Conservation (phyloP, 2,113 vertebrate genomes). For the Rhinoptilus africanus region DNA sequence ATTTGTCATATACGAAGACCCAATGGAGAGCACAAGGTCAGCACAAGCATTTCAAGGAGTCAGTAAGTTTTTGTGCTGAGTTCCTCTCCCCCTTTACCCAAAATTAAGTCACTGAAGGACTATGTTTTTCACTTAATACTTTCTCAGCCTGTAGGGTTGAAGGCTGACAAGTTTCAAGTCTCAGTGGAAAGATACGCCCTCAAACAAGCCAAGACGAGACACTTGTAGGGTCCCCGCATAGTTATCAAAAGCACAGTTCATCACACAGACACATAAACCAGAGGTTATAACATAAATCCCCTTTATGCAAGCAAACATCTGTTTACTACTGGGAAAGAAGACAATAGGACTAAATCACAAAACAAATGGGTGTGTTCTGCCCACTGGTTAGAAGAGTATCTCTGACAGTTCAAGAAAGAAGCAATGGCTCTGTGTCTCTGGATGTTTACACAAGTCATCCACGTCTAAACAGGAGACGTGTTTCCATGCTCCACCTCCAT, state of each 20-base stretch:
- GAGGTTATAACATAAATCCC: background rate
- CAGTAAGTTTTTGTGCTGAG: background rate
- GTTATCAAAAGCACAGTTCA: background rate
- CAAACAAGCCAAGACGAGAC: background rate
- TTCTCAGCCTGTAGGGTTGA: background rate
- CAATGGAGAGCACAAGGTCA: background rate
- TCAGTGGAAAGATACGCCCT: background rate
- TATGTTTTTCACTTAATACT: background rate
- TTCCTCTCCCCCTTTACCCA: background rate
- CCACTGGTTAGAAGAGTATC: background rate
- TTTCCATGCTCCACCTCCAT: background rate
- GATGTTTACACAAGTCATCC: background rate
- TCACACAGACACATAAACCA: background rate
- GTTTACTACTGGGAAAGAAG: background rate
- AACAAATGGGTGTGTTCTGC: background rate
- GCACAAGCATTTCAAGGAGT: background rate
- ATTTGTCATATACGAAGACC: background rate
- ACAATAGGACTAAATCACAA: background rate
- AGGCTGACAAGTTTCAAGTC: background rate
- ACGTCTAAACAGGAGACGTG: background rate
- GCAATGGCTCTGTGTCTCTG: background rate
- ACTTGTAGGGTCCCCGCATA: background rate
- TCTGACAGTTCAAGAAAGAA: slow-evolving; percentile 1
- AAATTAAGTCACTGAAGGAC: background rate
- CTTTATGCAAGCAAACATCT: slow-evolving; percentile 1